Evolutionary conservation across 92 coral and sea anemone genomes (phyloP), one percentile per base, ranked within the genome.

Genomic region (Nematostella vectensis): DNA sequence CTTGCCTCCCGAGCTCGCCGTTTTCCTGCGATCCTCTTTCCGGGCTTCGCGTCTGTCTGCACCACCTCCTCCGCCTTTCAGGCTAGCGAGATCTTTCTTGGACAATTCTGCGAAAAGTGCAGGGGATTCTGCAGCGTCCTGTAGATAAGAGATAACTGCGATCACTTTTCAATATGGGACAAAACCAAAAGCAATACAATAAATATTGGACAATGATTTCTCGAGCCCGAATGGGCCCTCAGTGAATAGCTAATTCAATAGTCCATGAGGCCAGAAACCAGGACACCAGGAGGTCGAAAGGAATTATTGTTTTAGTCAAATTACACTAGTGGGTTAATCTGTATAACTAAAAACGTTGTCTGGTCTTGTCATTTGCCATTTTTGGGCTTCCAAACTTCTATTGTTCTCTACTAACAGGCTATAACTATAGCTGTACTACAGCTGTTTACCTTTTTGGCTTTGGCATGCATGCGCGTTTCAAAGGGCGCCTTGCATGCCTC

Each of bases 401-500:
- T n/a, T n/a, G n/a, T n/a, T n/a, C n/a, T n/a, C n/a, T n/a, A n/a
- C n/a, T n/a, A n/a, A n/a, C n/a, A n/a, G n/a, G n/a, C n/a, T n/a
- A n/a, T n/a, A n/a, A n/a, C n/a, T n/a, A n/a, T n/a, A n/a, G n/a
- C n/a, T n/a, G n/a, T n/a, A n/a, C n/a, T n/a, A n/a, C n/a, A n/a
- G n/a, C n/a, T n/a, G n/a, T n/a, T n/a, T n/a, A 91, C 98, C 85
- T 76, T 69, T 58, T 78, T 81, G 21, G 98, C 98, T 28, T 86
- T 91, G 37, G 63, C 76, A 56, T 86, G 83, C 98, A 91, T 91
- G 52, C 81, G 72, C 43, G 85, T 63, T 27, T 86, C 88, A 77
- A 91, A 91, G 43, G 87, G 87, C 36, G 70, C 81, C 53, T 65
- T 69, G 51, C 98, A 91, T 18, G 75, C 39, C 1, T 80, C 76